Percentiles rank a stretch among this genome's conserved stretches.
Conservation (phyloP, 2,113 vertebrate species). For the Pelmatolapia mariae region DNA sequence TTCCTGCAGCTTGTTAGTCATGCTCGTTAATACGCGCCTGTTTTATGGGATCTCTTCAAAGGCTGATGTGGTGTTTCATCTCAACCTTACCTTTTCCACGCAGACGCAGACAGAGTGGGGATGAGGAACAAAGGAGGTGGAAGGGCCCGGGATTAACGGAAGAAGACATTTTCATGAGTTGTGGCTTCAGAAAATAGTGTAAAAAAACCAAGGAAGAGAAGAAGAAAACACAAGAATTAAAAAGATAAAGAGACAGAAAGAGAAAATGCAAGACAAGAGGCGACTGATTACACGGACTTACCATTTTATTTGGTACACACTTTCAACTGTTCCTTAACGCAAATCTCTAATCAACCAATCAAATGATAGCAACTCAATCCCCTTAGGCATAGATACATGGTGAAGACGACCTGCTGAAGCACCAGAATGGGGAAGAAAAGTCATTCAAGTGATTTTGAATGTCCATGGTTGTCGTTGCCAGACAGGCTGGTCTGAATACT, state of each 20-base stretch:
- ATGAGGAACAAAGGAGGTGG: background rate
- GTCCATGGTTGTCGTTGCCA: background rate
- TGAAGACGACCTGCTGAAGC: background rate
- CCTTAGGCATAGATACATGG: background rate
- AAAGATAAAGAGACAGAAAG: background rate
- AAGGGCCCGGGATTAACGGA: background rate
- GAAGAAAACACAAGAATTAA: background rate
- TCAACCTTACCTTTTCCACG: conserved; percentile 53
- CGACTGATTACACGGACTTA: background rate
- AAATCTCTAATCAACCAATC: background rate
- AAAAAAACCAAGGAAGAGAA: background rate
- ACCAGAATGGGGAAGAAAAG: background rate
- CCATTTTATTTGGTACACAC: background rate
- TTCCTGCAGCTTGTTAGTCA: conserved; percentile 73
- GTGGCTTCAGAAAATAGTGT: background rate
- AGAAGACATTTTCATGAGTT: background rate
- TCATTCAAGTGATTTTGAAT: background rate
- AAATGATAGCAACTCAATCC: background rate
- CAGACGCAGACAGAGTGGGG: background rate
- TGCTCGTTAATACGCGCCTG: conserved; percentile 63
- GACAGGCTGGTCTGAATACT: background rate
- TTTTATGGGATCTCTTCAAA: conserved; percentile 72
- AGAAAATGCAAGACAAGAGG: background rate
- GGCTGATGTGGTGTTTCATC: conserved; percentile 61
- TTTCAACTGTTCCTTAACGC: background rate